Conservation (phyloP, 2,797 vertebrate species). For the Thunnus albacares region DNA sequence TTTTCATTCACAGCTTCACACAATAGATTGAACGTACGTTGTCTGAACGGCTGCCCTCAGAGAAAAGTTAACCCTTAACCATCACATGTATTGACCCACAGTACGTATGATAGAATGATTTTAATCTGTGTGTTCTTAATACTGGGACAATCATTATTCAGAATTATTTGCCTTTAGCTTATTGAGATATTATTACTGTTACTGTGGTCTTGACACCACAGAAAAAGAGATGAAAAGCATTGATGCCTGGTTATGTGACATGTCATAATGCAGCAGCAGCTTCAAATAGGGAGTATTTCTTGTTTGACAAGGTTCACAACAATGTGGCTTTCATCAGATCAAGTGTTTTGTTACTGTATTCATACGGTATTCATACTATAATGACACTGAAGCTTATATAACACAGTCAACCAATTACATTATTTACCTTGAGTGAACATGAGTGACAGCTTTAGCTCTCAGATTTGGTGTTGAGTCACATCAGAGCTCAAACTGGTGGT, state of each 20-base stretch:
- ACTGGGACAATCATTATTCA: too few species aligned
- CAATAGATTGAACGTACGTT: constrained; percentile 10
- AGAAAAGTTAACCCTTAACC: constrained; percentile 2
- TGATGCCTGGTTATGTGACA: neutral
- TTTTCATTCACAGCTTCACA: constrained; percentile 39
- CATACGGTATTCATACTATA: neutral
- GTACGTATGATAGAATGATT: neutral
- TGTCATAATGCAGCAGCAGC: neutral
- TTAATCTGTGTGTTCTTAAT: too few species aligned
- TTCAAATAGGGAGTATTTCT: neutral
- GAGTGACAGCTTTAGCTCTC: too few species aligned
- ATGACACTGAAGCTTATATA: too few species aligned
- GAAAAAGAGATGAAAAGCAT: neutral
- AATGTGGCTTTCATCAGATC: neutral
- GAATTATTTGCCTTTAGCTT: too few species aligned
- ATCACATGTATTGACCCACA: neutral
- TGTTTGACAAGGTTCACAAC: neutral
- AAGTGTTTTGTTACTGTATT: neutral
- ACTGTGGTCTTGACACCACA: neutral
- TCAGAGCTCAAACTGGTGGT: neutral
- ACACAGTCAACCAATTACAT: too few species aligned
- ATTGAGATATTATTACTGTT: too few species aligned
- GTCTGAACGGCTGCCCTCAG: neutral
- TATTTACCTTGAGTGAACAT: too few species aligned
- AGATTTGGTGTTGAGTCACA: too few species aligned